Evolutionary conservation across 2,113 vertebrate species (phyloP), one percentile per base, ranked within the genome.

Genomic region (Labeo catla): DNA sequence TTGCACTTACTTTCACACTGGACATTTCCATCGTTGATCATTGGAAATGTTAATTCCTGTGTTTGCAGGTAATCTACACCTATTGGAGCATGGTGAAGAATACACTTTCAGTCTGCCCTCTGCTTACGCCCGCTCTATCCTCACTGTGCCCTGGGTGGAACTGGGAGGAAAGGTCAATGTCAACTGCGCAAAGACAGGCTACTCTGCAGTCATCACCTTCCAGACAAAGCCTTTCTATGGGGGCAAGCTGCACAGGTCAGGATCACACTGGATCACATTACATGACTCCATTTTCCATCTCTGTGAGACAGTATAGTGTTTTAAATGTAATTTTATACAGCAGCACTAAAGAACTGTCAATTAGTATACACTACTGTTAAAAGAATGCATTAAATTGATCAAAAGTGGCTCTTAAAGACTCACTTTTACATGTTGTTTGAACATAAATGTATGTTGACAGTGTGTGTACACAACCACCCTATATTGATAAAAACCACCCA

Each of bases 141-240:
- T 99, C 90, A 99, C 98, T 0, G 97, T 99, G 82, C 98, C 98
- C 49, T 99, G 98, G 98, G 98, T 99, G 86, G 98, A 99, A 86
- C 94, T 99, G 63, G 98, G 98, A 70, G 98, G 98, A 85, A 99
- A 99, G 94, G 96, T 99, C 90, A 97, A 93, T 87, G 96, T 99
- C 89, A 96, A 91, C 93, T 99, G 98, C 92, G 91, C 89, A 81
- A 98, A 98, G 92, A 96, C 97, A 0, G 98, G 97, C 2, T 99
- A 98, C 91, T 98, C 97, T 0, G 98, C 98, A 39, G 93, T 96
- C 93, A 98, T 99, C 95, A 99, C 97, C 68, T 99, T 99, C 86
- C 98, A 99, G 91, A 99, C 98, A 4, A 99, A 99, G 87, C 98
- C 98, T 0, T 99, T 99, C 89, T 99, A 99, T 1, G 98, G 98